Base-by-base conservation (phyloP, 2,113 vertebrate species). In the Brachyhypopomus occidentalis region DNA sequence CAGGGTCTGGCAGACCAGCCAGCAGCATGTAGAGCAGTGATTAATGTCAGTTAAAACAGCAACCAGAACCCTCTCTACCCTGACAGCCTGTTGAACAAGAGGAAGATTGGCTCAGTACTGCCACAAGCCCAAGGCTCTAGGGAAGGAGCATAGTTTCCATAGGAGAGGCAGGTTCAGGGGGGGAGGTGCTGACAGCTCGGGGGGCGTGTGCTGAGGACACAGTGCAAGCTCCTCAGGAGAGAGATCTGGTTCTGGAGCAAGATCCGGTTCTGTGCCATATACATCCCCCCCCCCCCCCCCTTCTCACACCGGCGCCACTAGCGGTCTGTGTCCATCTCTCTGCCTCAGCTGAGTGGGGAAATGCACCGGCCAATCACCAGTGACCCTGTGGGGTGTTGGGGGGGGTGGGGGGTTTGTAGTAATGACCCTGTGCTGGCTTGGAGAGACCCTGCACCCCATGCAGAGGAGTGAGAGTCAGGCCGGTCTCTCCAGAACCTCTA, bases 351-450 rank as follows among this genome's bases (percentile, higher is more conserved):
- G 58, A 59, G 63, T 56, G 69, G 75, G 76, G 79, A 89, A 87
- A 55, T 86, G 80, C 72, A 72, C 36, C 30, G 73, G 83, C 77
- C 19, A 78, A 85, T 82, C 23, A 84, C 52, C 66, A 83, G n/a
- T 64, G 7, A 9, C 1, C 45, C 45, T 11, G 48, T 52, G 83
- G 84, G 83, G 72, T 69, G 84, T 84, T 88, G 80, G 73, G 72
- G 9, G 23, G 80, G 72, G 55, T 87, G 30, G 9, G 23, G 80
- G 72, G 55, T 87, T 69, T 81, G 52, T 76, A 79, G 60, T 85
- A 78, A 75, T 62, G 78, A 59, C 78, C 75, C 77, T 55, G 76
- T 70, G 77, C 20, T n/a, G 75, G 64, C 83, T 71, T 16, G 70
- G 70, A 34, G 22, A 41, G 75, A 62, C 23, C 8, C 79, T 85